Evolutionary conservation across 2,113 vertebrate species (phyloP), one percentile per base, ranked within the genome.

Genomic region (Narcine bancroftii): DNA sequence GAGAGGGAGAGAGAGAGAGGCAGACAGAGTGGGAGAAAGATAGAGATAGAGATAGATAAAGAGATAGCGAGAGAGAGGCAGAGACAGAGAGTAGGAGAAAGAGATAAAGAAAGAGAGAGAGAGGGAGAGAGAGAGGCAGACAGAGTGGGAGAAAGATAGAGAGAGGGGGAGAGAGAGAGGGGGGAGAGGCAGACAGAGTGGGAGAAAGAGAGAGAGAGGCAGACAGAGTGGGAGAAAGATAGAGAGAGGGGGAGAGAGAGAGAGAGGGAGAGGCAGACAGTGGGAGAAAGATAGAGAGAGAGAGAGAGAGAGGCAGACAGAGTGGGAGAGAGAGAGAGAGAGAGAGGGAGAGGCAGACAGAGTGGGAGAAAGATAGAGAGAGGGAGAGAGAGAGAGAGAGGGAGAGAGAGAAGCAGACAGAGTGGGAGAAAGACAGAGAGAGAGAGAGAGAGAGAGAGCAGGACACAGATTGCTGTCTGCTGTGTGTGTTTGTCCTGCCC

Each of bases 401-500:
- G 76, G 3, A 24, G 47, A 24, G 47, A 21, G 65, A 66, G 19
- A 66, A 21, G 24, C 2, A 66, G 65, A 66, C 2, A 24, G 65
- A 66, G 24, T 24, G 65, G 19, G 1, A 65, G 63, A 65, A 19
- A 19, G 15, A 76, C 15, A 76, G 36, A 9, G 6, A 42, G 11
- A 39, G 42, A 79, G 76, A 26, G 75, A 77, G 42, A 47, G 39
- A 87, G 33, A 87, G 81, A 63, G 81, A 63, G 81, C 33, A 39
- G 53, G 81, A 33, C 36, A 63, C n/a, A 33, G 81, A 56, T 87
- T 63, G 53, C 81, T 24, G 53, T 60, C 81, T 36, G 81, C 81
- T 87, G 50, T 53, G 60, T 36, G n/a, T 87, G 53, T 87, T 87
- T 60, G 81, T 87, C 81, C 81, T n/a, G 33, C 53, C 53, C 56